These are phyloP conservation scores for Orius insidiosus DNA, from an alignment of 1,140 invertebrate genomes.

Conservation along the genomic window DNA sequence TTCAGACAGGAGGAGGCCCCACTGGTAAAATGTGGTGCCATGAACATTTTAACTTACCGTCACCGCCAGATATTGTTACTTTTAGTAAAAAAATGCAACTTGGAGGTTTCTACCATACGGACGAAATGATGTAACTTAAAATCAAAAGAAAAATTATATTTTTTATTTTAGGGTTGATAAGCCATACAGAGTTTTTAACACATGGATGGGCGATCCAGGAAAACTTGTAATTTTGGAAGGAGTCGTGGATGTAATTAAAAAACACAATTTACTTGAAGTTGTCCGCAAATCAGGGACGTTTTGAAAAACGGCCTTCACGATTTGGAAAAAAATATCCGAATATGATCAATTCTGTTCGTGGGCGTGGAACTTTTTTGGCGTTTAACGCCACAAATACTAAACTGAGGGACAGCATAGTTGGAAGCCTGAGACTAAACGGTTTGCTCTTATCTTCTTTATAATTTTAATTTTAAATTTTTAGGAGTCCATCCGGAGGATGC, in stretches of 20 bases:
- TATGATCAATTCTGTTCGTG: conserved; percentile 62
- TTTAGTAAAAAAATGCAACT: conserved; percentile 98
- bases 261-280: conserved; percentile 62
- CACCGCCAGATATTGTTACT: conserved; percentile 83
- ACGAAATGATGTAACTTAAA: conserved; percentile 9
- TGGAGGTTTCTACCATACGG: conserved; percentile 67
- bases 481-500: conserved; percentile 81
- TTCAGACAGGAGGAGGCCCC: conserved; percentile 92
- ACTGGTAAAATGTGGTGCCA: conserved; percentile 98
- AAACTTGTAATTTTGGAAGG: conserved; percentile 79
- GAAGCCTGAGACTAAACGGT: conserved; percentile 61
- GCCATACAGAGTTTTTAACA: conserved; percentile 90
- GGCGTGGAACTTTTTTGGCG: conserved; percentile 81
- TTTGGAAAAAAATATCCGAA: conserved; percentile 56
- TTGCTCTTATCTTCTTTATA: no score
- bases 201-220: conserved; percentile 97
- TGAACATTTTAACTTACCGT: conserved; percentile 75
- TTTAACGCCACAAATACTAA: conserved; percentile 50
- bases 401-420: conserved; percentile 60
- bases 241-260: conserved; percentile 67
- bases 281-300: conserved; percentile 58
- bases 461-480: no score
- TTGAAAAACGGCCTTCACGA: conserved; percentile 52
- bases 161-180: conserved; percentile 54
- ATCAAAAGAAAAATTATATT: conserved; percentile 15